Evolutionary conservation across 2,113 vertebrate species (phyloP).

Genomic region (Urocitellus parryii): DNA sequence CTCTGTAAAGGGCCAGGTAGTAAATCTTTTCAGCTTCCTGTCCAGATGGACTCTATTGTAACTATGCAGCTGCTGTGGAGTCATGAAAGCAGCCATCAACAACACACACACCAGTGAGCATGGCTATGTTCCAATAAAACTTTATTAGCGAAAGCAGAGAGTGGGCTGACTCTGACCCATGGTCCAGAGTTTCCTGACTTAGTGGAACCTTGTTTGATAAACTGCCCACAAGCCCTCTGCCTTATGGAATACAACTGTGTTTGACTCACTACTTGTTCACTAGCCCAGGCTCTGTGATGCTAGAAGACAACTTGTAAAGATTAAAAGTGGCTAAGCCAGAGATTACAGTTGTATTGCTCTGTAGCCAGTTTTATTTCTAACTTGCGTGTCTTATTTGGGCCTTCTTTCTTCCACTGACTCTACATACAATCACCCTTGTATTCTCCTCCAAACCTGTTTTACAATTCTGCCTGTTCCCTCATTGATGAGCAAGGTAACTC

Average conservation of each 20-base stretch:
- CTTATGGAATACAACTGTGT: neutral
- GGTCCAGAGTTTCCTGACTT: neutral
- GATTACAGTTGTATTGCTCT: rapidly evolving
- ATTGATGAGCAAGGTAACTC: neutral
- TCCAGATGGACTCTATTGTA: neutral
- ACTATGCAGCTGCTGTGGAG: rapidly evolving
- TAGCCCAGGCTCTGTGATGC: neutral
- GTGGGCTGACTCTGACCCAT: neutral
- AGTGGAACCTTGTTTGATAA: neutral
- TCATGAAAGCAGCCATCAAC: neutral
- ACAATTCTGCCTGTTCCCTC: rapidly evolving
- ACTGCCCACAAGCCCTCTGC: neutral
- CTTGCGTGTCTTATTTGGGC: rapidly evolving
- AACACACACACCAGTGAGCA: rapidly evolving
- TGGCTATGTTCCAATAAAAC: neutral
- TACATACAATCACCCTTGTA: rapidly evolving
- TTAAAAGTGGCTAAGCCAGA: neutral
- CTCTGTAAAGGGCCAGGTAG: neutral
- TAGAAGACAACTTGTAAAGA: neutral
- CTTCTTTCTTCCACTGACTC: neutral
- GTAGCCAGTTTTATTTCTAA: neutral
- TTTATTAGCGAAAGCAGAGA: neutral
- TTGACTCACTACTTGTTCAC: neutral
- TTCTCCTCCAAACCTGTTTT: neutral
- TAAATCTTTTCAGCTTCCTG: neutral